Conservation (phyloP, 2,113 vertebrate species). For the Brachypteracias leptosomus region DNA sequence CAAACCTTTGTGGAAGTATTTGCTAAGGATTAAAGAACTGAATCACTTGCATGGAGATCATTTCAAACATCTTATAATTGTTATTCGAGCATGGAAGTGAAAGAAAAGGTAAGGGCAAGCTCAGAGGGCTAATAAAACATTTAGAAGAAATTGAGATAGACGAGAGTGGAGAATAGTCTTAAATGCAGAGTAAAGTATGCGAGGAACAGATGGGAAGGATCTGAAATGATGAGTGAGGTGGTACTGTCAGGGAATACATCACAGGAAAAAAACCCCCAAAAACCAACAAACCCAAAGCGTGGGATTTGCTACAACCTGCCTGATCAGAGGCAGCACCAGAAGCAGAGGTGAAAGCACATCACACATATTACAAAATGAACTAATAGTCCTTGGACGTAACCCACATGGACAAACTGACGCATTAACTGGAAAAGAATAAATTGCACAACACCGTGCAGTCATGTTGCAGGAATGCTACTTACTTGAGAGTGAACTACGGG, state of each 20-base stretch:
- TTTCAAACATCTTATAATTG: not conserved
- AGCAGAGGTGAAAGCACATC: constrained; percentile 22
- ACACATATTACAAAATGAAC: constrained; percentile 26
- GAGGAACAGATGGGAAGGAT: not conserved
- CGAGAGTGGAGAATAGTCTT: not conserved
- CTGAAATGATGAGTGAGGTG: not conserved
- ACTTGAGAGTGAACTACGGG: not conserved
- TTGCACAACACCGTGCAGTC: not conserved
- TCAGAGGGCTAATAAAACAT: not conserved
- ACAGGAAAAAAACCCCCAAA: no score
- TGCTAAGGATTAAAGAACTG: not conserved
- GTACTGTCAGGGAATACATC: not conserved
- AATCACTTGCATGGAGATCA: not conserved
- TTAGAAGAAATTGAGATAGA: not conserved
- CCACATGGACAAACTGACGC: constrained; percentile 37
- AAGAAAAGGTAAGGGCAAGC: not conserved
- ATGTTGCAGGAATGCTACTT: constrained; percentile 19
- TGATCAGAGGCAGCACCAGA: not conserved
- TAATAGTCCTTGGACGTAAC: constrained; percentile 10
- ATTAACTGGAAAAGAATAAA: constrained; percentile 12
- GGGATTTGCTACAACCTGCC: not conserved
- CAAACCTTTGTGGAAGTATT: constrained; percentile 28
- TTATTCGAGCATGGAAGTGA: not conserved
- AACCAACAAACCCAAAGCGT: not conserved
- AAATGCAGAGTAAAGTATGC: not conserved